Percentiles rank a stretch among this genome's conserved stretches.
Evolutionary conservation across 2,888 invertebrate genomes (phyloP).

Genomic region (Zelleria hepariella): DNA sequence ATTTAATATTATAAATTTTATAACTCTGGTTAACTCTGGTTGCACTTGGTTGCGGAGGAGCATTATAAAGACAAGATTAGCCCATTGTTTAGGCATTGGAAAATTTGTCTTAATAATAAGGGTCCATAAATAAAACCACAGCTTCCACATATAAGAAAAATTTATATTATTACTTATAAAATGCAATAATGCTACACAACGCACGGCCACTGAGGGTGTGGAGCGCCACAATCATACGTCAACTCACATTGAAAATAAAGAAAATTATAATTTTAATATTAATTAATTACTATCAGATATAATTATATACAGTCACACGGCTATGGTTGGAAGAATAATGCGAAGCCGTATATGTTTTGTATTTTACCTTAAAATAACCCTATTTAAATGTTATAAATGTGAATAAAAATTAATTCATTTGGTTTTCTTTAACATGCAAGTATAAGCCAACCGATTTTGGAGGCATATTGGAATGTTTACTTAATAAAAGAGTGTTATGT

Average conservation of each 20-base stretch:
- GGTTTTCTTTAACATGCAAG: neutral
- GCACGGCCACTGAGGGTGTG: slow-evolving; percentile 23
- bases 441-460: neutral
- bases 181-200: slow-evolving; percentile 51
- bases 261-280: slow-evolving; percentile 18
- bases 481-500: neutral
- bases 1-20: neutral
- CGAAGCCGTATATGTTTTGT: slow-evolving; percentile 18
- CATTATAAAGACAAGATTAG: neutral
- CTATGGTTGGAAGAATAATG: slow-evolving; percentile 17
- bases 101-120: neutral
- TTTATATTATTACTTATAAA: slow-evolving; percentile 67
- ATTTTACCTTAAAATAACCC: neutral
- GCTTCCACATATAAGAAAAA: slow-evolving; percentile 62
- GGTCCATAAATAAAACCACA: slow-evolving; percentile 22
- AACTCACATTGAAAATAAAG: slow-evolving; percentile 16
- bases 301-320: slow-evolving; percentile 31
- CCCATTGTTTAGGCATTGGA: neutral
- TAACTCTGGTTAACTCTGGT: neutral
- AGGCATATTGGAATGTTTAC: slow-evolving; percentile 4
- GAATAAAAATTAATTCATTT: neutral
- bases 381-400: neutral
- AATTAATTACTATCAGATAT: slow-evolving; percentile 4
- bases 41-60: too few relatives aligned
- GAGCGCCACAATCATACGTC: slow-evolving; percentile 23